Percentiles rank a stretch among this genome's conserved stretches.
Evolutionary conservation across 2,888 invertebrate species (phyloP).

Genomic region (Cistogaster globosa): DNA sequence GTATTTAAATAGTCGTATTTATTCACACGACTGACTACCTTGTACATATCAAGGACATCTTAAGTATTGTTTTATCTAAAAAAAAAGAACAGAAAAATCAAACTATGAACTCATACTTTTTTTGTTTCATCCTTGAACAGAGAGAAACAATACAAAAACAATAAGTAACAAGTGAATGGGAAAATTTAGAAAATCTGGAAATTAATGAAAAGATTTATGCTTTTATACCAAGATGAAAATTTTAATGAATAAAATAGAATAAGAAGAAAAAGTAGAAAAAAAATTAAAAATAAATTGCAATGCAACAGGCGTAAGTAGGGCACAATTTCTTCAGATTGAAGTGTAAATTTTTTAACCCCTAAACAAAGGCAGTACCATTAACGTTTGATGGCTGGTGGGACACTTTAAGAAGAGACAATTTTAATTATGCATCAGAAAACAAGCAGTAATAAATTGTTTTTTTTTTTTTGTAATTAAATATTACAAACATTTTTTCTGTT

Average conservation of each 20-base stretch:
- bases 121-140: constrained; percentile 22
- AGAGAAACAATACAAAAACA: constrained; percentile 16
- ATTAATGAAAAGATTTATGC: constrained; percentile 9
- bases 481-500: no score
- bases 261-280: constrained; percentile 4
- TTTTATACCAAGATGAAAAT: neutral
- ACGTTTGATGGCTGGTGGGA: neutral
- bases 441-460: no score
- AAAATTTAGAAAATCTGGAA: neutral
- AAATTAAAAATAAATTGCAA: constrained; percentile 47
- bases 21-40: no score
- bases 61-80: neutral
- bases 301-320: constrained; percentile 47
- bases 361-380: neutral
- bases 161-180: constrained; percentile 38
- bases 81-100: neutral
- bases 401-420: neutral
- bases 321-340: constrained; percentile 34
- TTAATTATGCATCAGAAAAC: no score
- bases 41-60: constrained; percentile 6
- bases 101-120: constrained; percentile 42
- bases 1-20: no score
- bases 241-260: neutral
- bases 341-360: constrained; percentile 36
- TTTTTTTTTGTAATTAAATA: no score